Percentiles rank a stretch among this genome's conserved stretches.
phyloP scores from a whole-genome alignment of 2,797 vertebrate genomes.

The Liparis tanakae region DNA sequence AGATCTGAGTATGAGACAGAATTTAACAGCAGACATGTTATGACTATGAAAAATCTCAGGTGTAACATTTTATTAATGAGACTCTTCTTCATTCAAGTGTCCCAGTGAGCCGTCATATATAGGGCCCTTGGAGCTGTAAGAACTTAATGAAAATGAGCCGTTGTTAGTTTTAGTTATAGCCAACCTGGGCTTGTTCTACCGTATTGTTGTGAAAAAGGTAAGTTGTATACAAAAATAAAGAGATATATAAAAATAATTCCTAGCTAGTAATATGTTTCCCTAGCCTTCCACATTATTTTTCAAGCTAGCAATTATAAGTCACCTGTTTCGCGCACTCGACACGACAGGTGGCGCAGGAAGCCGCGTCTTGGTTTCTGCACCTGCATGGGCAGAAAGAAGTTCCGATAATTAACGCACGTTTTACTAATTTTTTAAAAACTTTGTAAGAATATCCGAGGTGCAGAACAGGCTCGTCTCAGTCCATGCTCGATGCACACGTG shows the following conservation, averaged over 20 bases:
- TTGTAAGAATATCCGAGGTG: background rate
- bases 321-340: conserved; percentile 9
- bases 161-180: background rate
- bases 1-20: background rate
- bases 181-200: background rate
- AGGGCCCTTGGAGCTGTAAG: background rate
- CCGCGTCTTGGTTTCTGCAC: background rate
- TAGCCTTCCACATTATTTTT: background rate
- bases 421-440: background rate
- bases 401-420: background rate
- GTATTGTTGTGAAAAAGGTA: background rate
- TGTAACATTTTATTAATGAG: background rate
- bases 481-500: background rate
- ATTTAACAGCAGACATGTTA: background rate
- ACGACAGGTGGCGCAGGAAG: conserved; percentile 67
- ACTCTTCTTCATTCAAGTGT: no score
- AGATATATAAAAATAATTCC: no score
- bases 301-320: conserved; percentile 3
- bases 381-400: background rate
- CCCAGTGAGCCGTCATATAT: background rate
- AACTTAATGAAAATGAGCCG: background rate
- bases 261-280: background rate
- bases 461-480: background rate
- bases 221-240: background rate
- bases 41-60: background rate